Percentiles rank a stretch among this genome's conserved stretches.
Evolutionary conservation across 2,113 vertebrate species (phyloP).

Genomic region (Myrmophylax atrothorax): DNA sequence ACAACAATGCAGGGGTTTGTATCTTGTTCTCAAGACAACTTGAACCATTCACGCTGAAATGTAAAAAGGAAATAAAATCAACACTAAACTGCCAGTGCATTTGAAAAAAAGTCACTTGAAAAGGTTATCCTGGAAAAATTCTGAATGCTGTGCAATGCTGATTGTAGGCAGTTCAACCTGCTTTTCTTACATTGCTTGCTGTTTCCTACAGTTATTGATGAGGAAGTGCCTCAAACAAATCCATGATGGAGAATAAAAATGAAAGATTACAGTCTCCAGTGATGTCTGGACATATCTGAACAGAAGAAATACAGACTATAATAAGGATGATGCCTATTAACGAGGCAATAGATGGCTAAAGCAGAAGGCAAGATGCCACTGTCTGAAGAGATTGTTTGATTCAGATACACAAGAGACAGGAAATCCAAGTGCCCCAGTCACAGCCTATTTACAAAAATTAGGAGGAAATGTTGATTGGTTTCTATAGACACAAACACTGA

Average conservation of each 20-base stretch:
- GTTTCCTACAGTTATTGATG: neutral
- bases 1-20: neutral
- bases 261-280: neutral
- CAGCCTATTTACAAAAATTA: conserved; percentile 25
- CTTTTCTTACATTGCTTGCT: neutral
- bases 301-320: neutral
- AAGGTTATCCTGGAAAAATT: conserved; percentile 24
- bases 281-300: neutral
- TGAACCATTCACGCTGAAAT: conserved; percentile 15
- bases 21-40: neutral
- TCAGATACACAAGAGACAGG: conserved; percentile 6
- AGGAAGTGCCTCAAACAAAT: conserved; percentile 9
- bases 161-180: neutral
- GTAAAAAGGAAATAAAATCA: neutral
- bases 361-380: neutral
- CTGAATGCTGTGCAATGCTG: neutral
- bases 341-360: neutral
- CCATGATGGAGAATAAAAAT: neutral
- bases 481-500: conserved; percentile 15
- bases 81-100: neutral
- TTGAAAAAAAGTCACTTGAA: conserved; percentile 14
- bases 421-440: conserved; percentile 14
- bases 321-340: neutral
- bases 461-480: conserved; percentile 34
- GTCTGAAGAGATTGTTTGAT: conserved; percentile 7